phyloP scores from a whole-genome alignment of 2,113 vertebrate genomes.

The Addax nasomaculatus region DNA sequence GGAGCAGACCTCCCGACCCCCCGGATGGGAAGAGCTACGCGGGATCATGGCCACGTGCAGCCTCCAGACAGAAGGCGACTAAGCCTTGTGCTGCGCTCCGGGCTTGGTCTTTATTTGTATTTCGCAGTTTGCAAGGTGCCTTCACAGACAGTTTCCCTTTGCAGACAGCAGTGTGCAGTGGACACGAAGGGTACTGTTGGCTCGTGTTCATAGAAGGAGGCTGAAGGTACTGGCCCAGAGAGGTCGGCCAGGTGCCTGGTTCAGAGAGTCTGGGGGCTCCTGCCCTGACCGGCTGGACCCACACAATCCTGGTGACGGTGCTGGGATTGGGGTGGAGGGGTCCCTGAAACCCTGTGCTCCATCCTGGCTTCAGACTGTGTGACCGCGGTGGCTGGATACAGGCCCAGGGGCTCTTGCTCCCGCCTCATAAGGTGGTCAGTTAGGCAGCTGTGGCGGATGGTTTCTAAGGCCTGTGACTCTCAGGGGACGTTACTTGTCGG shows the following conservation, averaged over 20 bases:
- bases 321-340: background rate
- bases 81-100: fast-evolving
- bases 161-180: background rate
- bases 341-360: background rate
- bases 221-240: background rate
- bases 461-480: background rate
- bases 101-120: background rate
- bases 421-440: background rate
- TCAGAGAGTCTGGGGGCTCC: fast-evolving
- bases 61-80: background rate
- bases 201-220: background rate
- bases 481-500: background rate
- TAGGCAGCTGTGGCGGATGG: background rate
- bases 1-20: background rate
- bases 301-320: fast-evolving
- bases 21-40: background rate
- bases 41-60: background rate
- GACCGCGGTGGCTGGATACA: fast-evolving
- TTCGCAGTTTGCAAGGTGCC: background rate
- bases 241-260: background rate
- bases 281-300: background rate
- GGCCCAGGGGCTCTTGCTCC: background rate
- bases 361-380: background rate
- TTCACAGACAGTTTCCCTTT: background rate
- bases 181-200: background rate